A percentile compares a stretch with the other conserved stretches of the same genome.
Evolutionary conservation across 1,140 invertebrate species (phyloP).

Genomic region (Camponotus floridanus): DNA sequence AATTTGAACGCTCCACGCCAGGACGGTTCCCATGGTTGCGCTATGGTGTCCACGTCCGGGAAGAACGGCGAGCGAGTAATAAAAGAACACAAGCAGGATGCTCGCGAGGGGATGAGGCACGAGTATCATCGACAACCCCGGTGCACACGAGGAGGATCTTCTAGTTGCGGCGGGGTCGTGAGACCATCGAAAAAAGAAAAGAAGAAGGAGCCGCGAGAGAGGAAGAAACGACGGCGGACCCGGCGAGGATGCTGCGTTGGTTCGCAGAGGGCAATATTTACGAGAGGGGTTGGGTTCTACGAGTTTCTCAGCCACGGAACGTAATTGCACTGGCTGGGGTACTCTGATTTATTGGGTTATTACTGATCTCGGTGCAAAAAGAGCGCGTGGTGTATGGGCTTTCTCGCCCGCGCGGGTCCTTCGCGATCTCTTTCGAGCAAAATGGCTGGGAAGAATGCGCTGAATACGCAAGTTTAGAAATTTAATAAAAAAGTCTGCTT

Average conservation of each 20-base stretch:
- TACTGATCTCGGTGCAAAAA: constrained; percentile 80
- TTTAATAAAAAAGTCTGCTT: background rate
- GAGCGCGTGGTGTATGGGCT: constrained; percentile 78
- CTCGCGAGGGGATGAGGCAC: constrained; percentile 38
- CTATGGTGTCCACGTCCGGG: constrained; percentile 47
- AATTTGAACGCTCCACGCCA: constrained; percentile 33
- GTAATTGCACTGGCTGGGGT: constrained; percentile 82
- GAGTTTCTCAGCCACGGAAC: constrained; percentile 73
- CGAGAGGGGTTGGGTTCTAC: constrained; percentile 82
- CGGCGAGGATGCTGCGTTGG: constrained; percentile 63
- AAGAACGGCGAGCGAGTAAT: constrained; percentile 60
- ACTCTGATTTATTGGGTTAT: constrained; percentile 85
- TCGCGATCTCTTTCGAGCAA: constrained; percentile 15
- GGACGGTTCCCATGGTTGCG: constrained; percentile 76
- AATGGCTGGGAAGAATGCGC: constrained; percentile 39
- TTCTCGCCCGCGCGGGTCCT: constrained; percentile 54
- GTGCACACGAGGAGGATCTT: constrained; percentile 64
- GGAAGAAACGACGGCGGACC: constrained; percentile 65
- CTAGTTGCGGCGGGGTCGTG: constrained; percentile 72
- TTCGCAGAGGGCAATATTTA: constrained; percentile 81
- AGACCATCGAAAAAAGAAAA: constrained; percentile 72
- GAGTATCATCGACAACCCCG: constrained; percentile 71
- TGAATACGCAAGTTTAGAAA: background rate
- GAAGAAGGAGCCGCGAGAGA: constrained; percentile 52
- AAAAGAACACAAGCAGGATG: constrained; percentile 45